Evolutionary conservation across 2,797 vertebrate genomes (phyloP).

Genomic region (Cirrhinus mrigala): DNA sequence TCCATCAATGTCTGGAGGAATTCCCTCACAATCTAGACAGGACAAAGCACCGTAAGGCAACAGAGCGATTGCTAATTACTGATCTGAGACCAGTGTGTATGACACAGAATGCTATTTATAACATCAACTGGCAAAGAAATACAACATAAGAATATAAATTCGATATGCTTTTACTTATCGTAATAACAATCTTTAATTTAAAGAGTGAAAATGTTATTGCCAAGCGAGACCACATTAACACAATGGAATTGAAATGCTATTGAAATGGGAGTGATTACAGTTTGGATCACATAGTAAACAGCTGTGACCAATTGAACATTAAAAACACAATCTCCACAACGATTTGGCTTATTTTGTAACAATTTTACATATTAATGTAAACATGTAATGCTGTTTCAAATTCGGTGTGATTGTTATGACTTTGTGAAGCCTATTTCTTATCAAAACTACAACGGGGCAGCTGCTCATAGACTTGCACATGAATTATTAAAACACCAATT

Average conservation of each 20-base stretch:
- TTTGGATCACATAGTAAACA: conserved; percentile 18
- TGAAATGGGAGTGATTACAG: conserved; percentile 3
- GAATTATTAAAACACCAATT: conserved; percentile 52
- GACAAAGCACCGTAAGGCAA: conserved; percentile 54
- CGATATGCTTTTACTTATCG: neutral
- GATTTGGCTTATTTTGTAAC: conserved; percentile 28
- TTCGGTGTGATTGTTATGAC: conserved; percentile 60
- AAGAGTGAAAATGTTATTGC: conserved; percentile 20
- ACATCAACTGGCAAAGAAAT: neutral
- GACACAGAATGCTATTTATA: conserved; percentile 6
- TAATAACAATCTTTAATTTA: conserved; percentile 28
- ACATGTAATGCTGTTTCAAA: conserved; percentile 50
- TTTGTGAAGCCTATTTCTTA: conserved; percentile 67
- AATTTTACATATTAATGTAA: conserved; percentile 40
- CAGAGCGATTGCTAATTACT: conserved; percentile 41
- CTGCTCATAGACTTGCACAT: conserved; percentile 58
- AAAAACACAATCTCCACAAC: conserved; percentile 9
- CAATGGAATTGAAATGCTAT: conserved; percentile 28
- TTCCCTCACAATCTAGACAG: conserved; percentile 58
- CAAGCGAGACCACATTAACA: neutral
- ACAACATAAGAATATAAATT: neutral
- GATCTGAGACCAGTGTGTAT: conserved; percentile 37
- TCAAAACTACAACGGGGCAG: conserved; percentile 63
- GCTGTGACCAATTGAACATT: conserved; percentile 23
- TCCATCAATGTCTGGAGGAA: conserved; percentile 78